Conservation (phyloP, 1,140 invertebrate genomes). For the Subanguina moxae region DNA sequence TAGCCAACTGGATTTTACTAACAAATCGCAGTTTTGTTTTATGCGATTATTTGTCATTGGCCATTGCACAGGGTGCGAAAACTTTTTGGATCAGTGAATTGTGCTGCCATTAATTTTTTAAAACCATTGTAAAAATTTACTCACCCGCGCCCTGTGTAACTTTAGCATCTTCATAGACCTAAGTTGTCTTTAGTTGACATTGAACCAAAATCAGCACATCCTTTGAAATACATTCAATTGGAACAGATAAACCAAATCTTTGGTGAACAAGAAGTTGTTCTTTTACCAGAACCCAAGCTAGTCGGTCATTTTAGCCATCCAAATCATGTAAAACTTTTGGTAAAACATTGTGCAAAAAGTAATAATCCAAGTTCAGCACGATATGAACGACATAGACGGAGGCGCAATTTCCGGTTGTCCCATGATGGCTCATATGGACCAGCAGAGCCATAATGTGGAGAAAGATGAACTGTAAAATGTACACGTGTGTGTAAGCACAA, state of each 20-base stretch:
- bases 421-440: slow-evolving; percentile 43
- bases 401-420: slow-evolving; percentile 39
- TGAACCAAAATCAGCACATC: slow-evolving; percentile 15
- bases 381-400: slow-evolving; percentile 22
- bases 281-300: slow-evolving; percentile 31
- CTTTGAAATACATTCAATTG: slow-evolving; percentile 32
- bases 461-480: slow-evolving; percentile 34
- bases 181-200: background rate
- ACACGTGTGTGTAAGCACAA: too few species aligned
- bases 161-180: too few species aligned
- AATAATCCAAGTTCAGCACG: slow-evolving; percentile 6
- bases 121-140: too few species aligned
- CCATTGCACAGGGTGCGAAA: too few species aligned
- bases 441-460: background rate
- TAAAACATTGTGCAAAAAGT: background rate
- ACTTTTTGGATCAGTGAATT: too few species aligned
- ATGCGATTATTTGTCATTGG: too few species aligned
- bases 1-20: too few species aligned
- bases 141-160: too few species aligned
- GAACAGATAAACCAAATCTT: slow-evolving; percentile 40
- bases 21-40: too few species aligned
- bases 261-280: slow-evolving; percentile 32
- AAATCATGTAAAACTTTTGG: slow-evolving; percentile 1
- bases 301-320: background rate
- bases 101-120: too few species aligned